Conservation (phyloP, 2,797 vertebrate species). For the Kryptolebias ocellatus region DNA sequence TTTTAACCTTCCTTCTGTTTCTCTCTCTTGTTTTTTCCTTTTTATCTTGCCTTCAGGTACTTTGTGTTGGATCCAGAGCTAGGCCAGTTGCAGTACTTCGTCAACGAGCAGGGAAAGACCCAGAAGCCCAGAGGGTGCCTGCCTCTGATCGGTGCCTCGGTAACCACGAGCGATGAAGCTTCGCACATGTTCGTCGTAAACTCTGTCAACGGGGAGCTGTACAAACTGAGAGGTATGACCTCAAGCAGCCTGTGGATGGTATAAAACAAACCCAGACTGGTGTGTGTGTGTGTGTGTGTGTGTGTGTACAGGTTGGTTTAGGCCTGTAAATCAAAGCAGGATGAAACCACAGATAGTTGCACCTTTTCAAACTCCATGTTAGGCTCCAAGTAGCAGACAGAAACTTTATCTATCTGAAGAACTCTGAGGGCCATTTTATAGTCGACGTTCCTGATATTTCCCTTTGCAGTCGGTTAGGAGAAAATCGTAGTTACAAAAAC, state of each 20-base stretch:
- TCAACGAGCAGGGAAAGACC: constrained; percentile 91
- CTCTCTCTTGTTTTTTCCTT: constrained; percentile 21
- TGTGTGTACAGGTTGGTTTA: too few species aligned
- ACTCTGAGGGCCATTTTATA: too few species aligned
- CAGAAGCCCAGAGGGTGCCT: constrained; percentile 94
- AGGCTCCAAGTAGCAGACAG: too few species aligned
- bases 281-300: constrained; percentile 13
- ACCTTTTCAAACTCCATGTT: too few species aligned
- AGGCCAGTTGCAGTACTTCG: constrained; percentile 93
- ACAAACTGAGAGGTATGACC: constrained; percentile 92
- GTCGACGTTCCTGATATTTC: too few species aligned
- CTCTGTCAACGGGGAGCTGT: constrained; percentile 92
- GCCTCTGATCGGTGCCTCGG: constrained; percentile 90
- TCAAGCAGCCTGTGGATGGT: constrained; percentile 27
- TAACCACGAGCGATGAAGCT: constrained; percentile 91
- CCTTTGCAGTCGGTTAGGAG: too few species aligned
- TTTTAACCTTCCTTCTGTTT: constrained; percentile 22
- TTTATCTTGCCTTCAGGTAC: constrained; percentile 82
- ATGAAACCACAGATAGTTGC: too few species aligned
- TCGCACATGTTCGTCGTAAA: constrained; percentile 94
- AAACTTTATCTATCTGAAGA: too few species aligned
- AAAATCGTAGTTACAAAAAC: too few species aligned
- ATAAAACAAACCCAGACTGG: constrained; percentile 18
- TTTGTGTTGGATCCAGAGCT: constrained; percentile 93
- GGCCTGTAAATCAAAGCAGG: too few species aligned